Conservation (phyloP, 2,797 vertebrate genomes). For the Psittacula derbiana region DNA sequence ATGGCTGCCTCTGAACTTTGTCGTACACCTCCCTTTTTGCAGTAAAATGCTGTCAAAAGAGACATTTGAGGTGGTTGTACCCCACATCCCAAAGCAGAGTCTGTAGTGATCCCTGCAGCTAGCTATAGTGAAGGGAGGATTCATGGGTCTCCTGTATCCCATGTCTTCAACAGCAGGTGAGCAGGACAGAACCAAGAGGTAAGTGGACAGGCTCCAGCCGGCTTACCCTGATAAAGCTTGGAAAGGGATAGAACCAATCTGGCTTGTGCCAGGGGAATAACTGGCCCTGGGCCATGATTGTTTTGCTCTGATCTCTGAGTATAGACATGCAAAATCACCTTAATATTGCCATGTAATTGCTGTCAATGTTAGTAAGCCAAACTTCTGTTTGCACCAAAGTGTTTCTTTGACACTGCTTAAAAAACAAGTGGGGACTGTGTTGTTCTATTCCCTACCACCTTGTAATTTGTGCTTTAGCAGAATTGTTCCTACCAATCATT, state of each 20-base stretch:
- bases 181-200: background rate
- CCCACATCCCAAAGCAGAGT: background rate
- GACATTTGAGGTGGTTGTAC: background rate
- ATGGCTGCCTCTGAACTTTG: background rate
- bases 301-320: background rate
- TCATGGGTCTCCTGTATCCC: fast-evolving
- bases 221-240: background rate
- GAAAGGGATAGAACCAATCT: background rate
- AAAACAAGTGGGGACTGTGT: background rate
- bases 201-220: background rate
- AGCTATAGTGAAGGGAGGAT: background rate
- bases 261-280: background rate
- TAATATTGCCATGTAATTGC: background rate
- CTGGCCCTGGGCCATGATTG: background rate
- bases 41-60: background rate
- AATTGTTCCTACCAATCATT: background rate
- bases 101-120: background rate
- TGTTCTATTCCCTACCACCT: background rate
- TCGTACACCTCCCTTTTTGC: background rate
- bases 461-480: constrained; percentile 20
- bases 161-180: background rate
- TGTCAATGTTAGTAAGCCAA: background rate
- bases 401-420: background rate
- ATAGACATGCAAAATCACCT: background rate
- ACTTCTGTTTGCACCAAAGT: background rate